Evolutionary conservation across 2,888 invertebrate genomes (phyloP), one percentile per base, ranked within the genome.

Genomic region (Opisthograptis luteolata): DNA sequence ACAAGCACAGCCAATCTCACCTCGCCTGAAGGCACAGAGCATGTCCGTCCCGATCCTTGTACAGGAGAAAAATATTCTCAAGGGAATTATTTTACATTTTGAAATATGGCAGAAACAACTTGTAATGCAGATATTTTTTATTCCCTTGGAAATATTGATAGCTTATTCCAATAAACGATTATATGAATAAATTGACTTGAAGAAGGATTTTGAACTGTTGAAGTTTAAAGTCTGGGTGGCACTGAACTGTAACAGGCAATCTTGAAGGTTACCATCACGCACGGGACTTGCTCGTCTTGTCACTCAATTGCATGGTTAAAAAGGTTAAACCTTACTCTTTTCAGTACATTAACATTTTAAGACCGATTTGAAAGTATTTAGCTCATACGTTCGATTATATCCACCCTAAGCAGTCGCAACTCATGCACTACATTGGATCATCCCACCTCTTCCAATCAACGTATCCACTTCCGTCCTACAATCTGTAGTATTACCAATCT

Each of bases 401-500:
- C n/a, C 9, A 32, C 22, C 7, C 4, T 25, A 12, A 32, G 4
- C 15, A 20, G 2, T 25, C 8, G 0, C 14, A 13, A 2, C 9
- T 0, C 13, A 9, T 30, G 2, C 9, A 43, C 5, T 20, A 3
- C 10, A 20, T 10, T 8, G 2, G 2, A 17, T 13, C 9, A 32
- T 24, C 12, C 15, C 9, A 39, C 20, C 7, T 8, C 37, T 31
- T 19, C 25, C 25, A 49, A 43, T 43, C 42, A 49, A 35, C 2
- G 10, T 25, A 20, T 15, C 25, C 5, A 19, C 36, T 24, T 35
- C 19, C 47, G 20, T 25, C 37, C 37, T 9, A 37, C 37, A n/a
- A n/a, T n/a, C n/a, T n/a, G n/a, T n/a, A n/a, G 19, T 36, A 37
- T 49, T 43, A 43, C 32, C 27, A 27, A 32, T 43, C 43, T 9